Percentiles rank a stretch among this genome's conserved stretches.
Conservation (phyloP, 2,797 vertebrate genomes). For the Lithobates sylvaticus region DNA sequence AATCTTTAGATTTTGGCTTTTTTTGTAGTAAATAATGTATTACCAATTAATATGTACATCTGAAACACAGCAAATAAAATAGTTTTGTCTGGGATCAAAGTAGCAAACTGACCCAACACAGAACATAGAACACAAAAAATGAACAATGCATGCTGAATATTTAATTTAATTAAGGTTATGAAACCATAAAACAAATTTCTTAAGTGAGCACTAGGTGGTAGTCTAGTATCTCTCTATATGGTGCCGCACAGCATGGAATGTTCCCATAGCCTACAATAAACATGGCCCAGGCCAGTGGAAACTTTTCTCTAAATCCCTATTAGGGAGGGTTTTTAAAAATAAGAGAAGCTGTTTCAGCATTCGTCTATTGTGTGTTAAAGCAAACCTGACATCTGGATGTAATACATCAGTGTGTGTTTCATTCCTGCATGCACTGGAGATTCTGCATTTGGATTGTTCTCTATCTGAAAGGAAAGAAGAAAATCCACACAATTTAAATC, state of each 20-base stretch:
- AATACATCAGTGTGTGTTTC: slow-evolving; percentile 62
- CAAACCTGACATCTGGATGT: slow-evolving; percentile 53
- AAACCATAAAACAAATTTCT: not conserved
- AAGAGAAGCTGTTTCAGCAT: slow-evolving; percentile 37
- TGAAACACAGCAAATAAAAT: too few relatives aligned
- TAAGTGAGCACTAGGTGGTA: slow-evolving; percentile 76
- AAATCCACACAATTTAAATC: slow-evolving; percentile 35
- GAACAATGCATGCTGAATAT: not conserved
- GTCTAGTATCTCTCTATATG: slow-evolving; percentile 69
- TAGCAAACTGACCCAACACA: not conserved
- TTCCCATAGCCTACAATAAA: slow-evolving; percentile 23
- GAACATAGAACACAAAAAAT: not conserved
- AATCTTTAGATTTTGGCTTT: too few relatives aligned
- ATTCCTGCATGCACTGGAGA: slow-evolving; percentile 61
- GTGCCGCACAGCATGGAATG: not conserved
- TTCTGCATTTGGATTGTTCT: slow-evolving; percentile 47
- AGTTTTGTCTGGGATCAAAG: too few relatives aligned
- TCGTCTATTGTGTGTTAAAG: slow-evolving; percentile 38
- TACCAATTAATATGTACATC: too few relatives aligned
- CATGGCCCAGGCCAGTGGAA: slow-evolving; percentile 64
- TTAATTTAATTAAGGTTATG: not conserved
- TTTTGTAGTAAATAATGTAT: too few relatives aligned
- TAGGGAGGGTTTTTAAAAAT: slow-evolving; percentile 49
- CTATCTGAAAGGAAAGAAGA: slow-evolving; percentile 32
- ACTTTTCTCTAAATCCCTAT: slow-evolving; percentile 58